phyloP scores from a whole-genome alignment of 2,797 vertebrate genomes.

The Borostomias antarcticus region DNA sequence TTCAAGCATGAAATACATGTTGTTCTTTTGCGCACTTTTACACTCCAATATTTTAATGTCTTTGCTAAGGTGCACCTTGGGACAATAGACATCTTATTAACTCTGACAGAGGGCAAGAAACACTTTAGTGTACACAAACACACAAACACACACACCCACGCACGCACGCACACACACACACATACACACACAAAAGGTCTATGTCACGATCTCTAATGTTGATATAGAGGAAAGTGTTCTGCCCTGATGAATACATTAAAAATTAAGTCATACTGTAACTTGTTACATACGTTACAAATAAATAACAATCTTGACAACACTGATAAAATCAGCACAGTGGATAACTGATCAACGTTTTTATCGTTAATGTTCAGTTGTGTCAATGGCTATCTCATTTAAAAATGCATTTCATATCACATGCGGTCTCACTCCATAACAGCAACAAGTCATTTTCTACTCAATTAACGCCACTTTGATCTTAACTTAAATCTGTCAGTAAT shows the following conservation, averaged over 20 bases:
- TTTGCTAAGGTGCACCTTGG: slow-evolving; percentile 6
- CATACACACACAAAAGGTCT: not conserved
- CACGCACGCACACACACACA: not conserved
- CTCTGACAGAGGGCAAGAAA: not conserved
- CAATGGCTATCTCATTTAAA: not conserved
- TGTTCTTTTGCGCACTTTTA: not conserved
- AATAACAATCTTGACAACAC: not conserved
- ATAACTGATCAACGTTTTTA: not conserved
- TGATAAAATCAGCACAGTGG: not conserved
- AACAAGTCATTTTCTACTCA: slow-evolving; percentile 24
- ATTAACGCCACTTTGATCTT: not conserved
- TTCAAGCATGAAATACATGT: slow-evolving; percentile 5
- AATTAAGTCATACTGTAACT: slow-evolving; percentile 3
- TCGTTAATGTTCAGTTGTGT: not conserved
- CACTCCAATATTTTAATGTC: slow-evolving; percentile 3
- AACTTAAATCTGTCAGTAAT: not conserved
- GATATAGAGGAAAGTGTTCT: not conserved
- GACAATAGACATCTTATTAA: slow-evolving; percentile 2
- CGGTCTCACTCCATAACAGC: slow-evolving; percentile 43
- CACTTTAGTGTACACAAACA: not conserved
- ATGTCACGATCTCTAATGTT: not conserved
- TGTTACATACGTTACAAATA: not conserved
- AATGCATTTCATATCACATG: slow-evolving; percentile 34
- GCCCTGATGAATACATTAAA: not conserved
- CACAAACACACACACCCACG: slow-evolving; percentile 2